These are phyloP conservation scores for Megaceryle maxima DNA, from an alignment of 2,113 vertebrate genomes.

Conservation along the genomic window DNA sequence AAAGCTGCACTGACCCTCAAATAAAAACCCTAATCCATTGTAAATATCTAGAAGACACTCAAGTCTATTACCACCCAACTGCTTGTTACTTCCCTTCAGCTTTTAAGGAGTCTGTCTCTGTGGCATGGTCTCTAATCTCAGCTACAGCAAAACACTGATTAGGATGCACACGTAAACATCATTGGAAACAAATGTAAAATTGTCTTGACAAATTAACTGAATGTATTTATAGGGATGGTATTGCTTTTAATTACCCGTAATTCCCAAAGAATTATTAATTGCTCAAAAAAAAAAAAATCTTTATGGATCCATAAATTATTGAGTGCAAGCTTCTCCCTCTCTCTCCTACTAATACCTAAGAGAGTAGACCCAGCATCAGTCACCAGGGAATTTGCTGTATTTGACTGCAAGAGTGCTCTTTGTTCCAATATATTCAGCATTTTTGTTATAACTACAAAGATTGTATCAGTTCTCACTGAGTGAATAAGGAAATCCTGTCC, in stretches of 20 bases:
- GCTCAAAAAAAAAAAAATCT: not conserved
- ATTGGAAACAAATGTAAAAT: not conserved
- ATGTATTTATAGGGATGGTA: not conserved
- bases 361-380: not conserved
- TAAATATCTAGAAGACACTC: constrained; percentile 14
- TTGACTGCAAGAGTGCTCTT: not conserved
- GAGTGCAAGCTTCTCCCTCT: not conserved
- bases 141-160: not conserved
- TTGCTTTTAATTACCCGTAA: constrained; percentile 47
- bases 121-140: not conserved
- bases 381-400: not conserved
- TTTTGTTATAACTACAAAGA: not conserved
- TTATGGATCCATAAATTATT: constrained; percentile 22
- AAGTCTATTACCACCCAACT: not conserved
- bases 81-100: not conserved
- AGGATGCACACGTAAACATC: not conserved
- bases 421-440: not conserved
- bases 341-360: not conserved
- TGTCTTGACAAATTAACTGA: constrained; percentile 1
- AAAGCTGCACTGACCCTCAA: not conserved
- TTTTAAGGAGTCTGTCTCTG: not conserved
- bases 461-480: not conserved
- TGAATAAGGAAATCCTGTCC: not conserved
- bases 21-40: not conserved
- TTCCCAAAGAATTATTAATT: constrained; percentile 38